These are phyloP conservation scores for Oreochromis grahami DNA, from an alignment of 2,797 vertebrate genomes.

Conservation along the genomic window DNA sequence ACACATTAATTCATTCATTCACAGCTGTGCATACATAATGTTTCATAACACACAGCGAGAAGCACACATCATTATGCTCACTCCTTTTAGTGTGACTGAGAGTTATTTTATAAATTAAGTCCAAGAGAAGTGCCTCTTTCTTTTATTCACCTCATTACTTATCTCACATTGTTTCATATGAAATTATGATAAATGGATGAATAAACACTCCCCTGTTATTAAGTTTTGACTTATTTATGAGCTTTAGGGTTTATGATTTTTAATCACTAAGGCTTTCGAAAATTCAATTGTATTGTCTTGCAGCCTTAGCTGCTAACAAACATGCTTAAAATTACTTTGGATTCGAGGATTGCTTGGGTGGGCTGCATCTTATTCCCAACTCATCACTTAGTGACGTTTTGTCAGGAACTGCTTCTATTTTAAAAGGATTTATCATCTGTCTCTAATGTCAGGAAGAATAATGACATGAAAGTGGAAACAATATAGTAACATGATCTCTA, in stretches of 20 bases:
- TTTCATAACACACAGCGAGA: background rate
- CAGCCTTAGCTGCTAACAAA: background rate
- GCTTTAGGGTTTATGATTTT: background rate
- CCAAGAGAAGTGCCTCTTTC: background rate
- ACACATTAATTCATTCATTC: background rate
- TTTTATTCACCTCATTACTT: background rate
- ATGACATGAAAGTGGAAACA: background rate
- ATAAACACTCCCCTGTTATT: background rate
- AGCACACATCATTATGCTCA: background rate
- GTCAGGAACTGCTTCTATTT: background rate
- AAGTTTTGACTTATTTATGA: background rate
- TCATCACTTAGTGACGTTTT: background rate
- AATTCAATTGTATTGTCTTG: background rate
- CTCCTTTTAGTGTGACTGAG: background rate
- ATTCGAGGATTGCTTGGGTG: background rate
- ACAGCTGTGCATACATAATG: background rate
- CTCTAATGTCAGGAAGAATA: background rate
- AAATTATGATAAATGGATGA: background rate
- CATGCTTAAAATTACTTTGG: background rate
- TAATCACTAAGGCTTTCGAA: background rate
- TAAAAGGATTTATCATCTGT: background rate
- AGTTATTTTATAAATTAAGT: background rate
- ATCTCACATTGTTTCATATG: background rate
- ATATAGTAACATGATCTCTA: background rate
- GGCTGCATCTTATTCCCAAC: background rate